Conservation (phyloP, 2,888 invertebrate species). For the Nemapogon koenigi region DNA sequence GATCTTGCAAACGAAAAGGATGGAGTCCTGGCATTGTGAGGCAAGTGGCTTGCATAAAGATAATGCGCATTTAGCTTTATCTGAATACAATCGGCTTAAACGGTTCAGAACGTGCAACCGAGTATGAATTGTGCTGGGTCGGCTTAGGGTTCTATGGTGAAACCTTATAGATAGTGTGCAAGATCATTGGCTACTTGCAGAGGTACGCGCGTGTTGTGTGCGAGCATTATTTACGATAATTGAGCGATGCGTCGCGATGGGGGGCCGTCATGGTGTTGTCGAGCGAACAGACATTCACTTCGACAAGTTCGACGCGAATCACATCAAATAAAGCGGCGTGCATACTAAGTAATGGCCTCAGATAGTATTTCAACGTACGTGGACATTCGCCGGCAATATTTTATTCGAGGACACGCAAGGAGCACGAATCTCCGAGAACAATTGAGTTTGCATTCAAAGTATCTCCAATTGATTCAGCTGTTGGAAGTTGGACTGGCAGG, state of each 20-base stretch:
- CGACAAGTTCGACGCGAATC: constrained; percentile 62
- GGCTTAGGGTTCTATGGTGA: constrained; percentile 1
- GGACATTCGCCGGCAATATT: constrained; percentile 55
- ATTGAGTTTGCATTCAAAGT: constrained; percentile 64
- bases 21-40: constrained; percentile 50
- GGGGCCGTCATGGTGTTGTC: constrained; percentile 63
- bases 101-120: neutral
- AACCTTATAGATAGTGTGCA: constrained; percentile 24
- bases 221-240: constrained; percentile 67
- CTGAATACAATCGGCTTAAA: constrained; percentile 38
- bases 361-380: constrained; percentile 61
- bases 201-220: constrained; percentile 60
- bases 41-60: constrained; percentile 64
- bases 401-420: constrained; percentile 52
- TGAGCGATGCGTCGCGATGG: constrained; percentile 65
- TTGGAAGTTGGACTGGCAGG: constrained; percentile 62
- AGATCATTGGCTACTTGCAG: constrained; percentile 51
- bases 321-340: constrained; percentile 62
- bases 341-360: constrained; percentile 64
- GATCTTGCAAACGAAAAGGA: constrained; percentile 47
- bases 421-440: constrained; percentile 55
- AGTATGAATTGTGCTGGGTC: constrained; percentile 1
- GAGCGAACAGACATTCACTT: constrained; percentile 59
- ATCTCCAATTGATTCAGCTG: constrained; percentile 61
- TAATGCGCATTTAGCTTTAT: constrained; percentile 55